Evolutionary conservation across 2,888 invertebrate species (phyloP), one percentile per base, ranked within the genome.

Genomic region (Ophioninae sp.): DNA sequence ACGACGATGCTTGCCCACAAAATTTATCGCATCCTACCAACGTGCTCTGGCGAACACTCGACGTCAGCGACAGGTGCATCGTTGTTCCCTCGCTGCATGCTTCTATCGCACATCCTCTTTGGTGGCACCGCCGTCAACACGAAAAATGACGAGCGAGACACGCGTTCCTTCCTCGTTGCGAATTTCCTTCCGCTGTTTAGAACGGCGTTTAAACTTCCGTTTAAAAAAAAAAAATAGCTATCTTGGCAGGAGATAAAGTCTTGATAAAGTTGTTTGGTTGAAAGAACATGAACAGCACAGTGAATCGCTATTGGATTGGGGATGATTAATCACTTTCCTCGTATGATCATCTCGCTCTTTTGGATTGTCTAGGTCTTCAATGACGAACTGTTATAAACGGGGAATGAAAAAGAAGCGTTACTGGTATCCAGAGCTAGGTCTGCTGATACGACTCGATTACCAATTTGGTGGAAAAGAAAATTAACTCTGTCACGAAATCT

Each of bases 1-100:
- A 69, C 75, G 65, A 69, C 59, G 69, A 56, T 77, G 83, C 85
- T 77, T 70, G 70, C 61, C 59, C 65, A 70, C 82, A 80, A 82
- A 86, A 86, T 85, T 86, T 86, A 86, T 86, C 85, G 85, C 83
- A 70, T 84, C 75, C 79, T 81, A 80, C 82, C 83, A 76, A 70
- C 77, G 74, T 74, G 57, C 78, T 73, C 74, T 59, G 61, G 56
- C 64, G 61, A 57, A 75, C 74, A 41, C 77, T 68, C 75, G 59
- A 69, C 13, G 17, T 13, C 30, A 67, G 80, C 78, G 85, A 85
- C 86, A 86, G 86, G 85, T 86, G 85, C 78, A 81, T 74, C 81
- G 72, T 74, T 68, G 39, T 82, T 75, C 64, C 75, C 59, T 57
- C 62, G 37, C 69, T 68, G 57, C 76, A 59, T 39, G 64, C 21